phyloP scores from a whole-genome alignment of 2,888 invertebrate species.

The Steinernema scapterisci region DNA sequence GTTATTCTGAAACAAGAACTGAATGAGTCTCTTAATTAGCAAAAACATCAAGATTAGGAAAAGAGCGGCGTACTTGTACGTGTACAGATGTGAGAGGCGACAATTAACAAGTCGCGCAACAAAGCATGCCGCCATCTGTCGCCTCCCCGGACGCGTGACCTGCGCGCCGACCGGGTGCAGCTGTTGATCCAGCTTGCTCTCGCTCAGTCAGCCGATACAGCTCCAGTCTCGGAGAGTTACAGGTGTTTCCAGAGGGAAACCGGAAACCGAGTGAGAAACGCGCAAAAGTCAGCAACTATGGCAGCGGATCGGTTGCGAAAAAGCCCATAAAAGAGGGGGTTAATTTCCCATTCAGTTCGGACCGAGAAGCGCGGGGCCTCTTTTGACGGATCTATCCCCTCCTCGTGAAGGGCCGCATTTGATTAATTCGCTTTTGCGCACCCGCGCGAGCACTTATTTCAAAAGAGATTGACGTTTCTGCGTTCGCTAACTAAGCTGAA shows the following conservation, averaged over 20 bases:
- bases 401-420: background rate
- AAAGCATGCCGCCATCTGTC: conserved; percentile 18
- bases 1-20: background rate
- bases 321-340: too few relatives aligned
- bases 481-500: too few relatives aligned
- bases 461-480: conserved; percentile 18
- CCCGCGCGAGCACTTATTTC: conserved; percentile 16
- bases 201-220: background rate
- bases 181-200: background rate
- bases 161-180: background rate
- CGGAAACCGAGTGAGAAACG: background rate
- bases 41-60: too few relatives aligned
- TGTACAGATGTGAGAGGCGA: conserved; percentile 11
- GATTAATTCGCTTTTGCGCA: background rate
- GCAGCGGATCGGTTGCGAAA: too few relatives aligned
- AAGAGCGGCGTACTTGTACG: too few relatives aligned
- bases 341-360: too few relatives aligned
- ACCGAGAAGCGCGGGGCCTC: too few relatives aligned
- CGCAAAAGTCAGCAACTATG: too few relatives aligned
- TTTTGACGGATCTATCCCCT: conserved; percentile 14
- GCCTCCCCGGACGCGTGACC: conserved; percentile 15
- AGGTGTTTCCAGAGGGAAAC: background rate
- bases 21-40: background rate
- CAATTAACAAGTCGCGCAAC: background rate
- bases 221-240: too few relatives aligned